Evolutionary conservation across 2,797 vertebrate species (phyloP).

Genomic region (Valencia hispanica): DNA sequence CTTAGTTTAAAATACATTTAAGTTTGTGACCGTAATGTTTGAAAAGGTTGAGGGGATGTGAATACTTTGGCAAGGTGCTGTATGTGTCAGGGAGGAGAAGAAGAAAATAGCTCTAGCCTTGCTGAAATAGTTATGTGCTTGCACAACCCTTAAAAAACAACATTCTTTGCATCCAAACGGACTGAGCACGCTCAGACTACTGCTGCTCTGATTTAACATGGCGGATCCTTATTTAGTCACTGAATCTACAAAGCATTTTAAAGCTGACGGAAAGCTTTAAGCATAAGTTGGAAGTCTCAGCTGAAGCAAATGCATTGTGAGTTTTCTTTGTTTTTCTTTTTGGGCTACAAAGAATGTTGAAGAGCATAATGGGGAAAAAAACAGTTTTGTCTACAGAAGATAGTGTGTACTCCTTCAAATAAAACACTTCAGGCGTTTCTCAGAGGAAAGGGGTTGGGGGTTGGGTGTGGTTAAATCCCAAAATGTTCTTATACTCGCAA

Average conservation of each 20-base stretch:
- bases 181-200: conserved; percentile 5
- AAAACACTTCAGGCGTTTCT: conserved; percentile 47
- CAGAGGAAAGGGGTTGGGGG: conserved; percentile 30
- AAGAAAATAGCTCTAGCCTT: neutral
- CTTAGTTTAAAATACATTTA: neutral
- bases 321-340: conserved; percentile 13
- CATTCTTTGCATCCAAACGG: neutral
- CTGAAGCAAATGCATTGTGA: conserved; percentile 30
- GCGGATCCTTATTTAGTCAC: conserved; percentile 13
- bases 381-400: conserved; percentile 71
- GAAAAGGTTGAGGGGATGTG: neutral
- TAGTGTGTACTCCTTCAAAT: conserved; percentile 35
- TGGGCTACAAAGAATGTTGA: conserved; percentile 16
- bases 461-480: conserved; percentile 1
- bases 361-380: conserved; percentile 37
- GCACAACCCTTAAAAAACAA: neutral
- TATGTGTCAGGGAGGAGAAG: neutral
- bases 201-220: conserved; percentile 19
- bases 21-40: neutral
- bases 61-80: neutral
- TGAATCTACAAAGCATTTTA: conserved; percentile 32
- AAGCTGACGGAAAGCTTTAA: conserved; percentile 26
- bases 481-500: conserved; percentile 5
- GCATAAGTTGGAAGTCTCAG: conserved; percentile 42
- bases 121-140: conserved; percentile 1